Evolutionary conservation across 2,113 vertebrate species (phyloP).

Genomic region (Psephotus haematonotus): DNA sequence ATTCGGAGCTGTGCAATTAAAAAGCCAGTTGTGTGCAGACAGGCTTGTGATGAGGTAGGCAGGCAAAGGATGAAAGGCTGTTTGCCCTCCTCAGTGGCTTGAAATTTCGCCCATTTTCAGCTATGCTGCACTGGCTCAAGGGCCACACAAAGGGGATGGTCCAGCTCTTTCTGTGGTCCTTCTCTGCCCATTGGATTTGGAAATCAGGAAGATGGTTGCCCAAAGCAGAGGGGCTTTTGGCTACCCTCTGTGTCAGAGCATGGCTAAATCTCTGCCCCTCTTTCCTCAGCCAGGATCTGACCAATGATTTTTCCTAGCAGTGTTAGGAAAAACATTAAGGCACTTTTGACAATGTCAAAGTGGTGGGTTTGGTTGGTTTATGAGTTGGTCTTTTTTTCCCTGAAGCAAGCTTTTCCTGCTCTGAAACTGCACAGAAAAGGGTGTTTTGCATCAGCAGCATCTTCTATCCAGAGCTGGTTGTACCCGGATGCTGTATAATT

Average conservation of each 20-base stretch:
- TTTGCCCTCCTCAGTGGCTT: fast-evolving
- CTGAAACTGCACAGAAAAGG: background rate
- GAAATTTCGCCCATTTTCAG: background rate
- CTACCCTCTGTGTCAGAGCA: too few species aligned
- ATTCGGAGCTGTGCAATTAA: background rate
- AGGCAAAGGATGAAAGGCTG: background rate
- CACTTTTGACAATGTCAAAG: background rate
- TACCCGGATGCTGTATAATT: background rate
- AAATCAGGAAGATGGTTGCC: background rate
- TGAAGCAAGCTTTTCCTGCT: background rate
- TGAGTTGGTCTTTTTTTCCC: background rate
- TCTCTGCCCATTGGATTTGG: background rate
- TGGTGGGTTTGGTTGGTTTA: background rate
- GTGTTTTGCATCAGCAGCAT: background rate
- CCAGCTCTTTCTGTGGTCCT: background rate
- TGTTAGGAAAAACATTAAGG: background rate
- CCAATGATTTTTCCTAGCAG: background rate
- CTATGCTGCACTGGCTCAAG: fast-evolving
- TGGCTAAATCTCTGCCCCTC: fast-evolving
- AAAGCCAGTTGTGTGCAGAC: background rate
- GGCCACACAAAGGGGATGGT: too few species aligned
- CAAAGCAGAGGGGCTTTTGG: background rate
- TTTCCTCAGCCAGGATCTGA: background rate
- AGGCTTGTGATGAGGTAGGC: background rate
- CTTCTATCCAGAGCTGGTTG: background rate